Evolutionary conservation across 2,797 vertebrate species (phyloP).

Genomic region (Phataginus tetradactyla): DNA sequence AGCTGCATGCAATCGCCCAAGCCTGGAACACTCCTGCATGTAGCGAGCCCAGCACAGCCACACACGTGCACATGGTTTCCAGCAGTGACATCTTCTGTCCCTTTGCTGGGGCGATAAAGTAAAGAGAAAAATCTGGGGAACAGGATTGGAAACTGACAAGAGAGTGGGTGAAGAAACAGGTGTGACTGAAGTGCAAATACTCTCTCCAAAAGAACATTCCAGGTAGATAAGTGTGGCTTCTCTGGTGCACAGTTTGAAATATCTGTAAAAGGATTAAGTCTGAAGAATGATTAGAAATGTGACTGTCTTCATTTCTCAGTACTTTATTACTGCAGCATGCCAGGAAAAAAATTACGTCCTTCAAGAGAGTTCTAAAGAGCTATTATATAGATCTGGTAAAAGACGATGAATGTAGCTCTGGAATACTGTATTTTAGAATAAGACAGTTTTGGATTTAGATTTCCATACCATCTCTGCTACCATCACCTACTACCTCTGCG

Average conservation of each 20-base stretch:
- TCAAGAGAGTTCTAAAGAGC: background rate
- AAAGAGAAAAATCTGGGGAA: background rate
- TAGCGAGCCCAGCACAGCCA: background rate
- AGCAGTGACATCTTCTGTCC: background rate
- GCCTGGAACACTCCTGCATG: background rate
- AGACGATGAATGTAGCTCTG: background rate
- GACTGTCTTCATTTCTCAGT: background rate
- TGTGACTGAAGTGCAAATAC: no score
- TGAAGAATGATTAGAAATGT: background rate
- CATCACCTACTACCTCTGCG: background rate
- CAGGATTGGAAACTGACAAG: no score
- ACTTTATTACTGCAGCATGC: background rate
- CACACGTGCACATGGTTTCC: fast-evolving
- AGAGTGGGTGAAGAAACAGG: background rate
- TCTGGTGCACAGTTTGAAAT: background rate
- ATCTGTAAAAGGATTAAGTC: background rate
- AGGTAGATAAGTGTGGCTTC: background rate
- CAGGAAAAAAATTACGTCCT: background rate
- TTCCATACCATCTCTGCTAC: background rate
- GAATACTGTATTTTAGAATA: background rate
- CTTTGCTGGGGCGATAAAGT: background rate
- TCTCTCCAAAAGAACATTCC: background rate
- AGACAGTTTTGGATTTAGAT: background rate
- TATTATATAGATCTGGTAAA: background rate
- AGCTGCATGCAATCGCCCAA: background rate